Evolutionary conservation across 2,888 invertebrate species (phyloP), one percentile per base, ranked within the genome.

Genomic region (Melinopterus prodromus): DNA sequence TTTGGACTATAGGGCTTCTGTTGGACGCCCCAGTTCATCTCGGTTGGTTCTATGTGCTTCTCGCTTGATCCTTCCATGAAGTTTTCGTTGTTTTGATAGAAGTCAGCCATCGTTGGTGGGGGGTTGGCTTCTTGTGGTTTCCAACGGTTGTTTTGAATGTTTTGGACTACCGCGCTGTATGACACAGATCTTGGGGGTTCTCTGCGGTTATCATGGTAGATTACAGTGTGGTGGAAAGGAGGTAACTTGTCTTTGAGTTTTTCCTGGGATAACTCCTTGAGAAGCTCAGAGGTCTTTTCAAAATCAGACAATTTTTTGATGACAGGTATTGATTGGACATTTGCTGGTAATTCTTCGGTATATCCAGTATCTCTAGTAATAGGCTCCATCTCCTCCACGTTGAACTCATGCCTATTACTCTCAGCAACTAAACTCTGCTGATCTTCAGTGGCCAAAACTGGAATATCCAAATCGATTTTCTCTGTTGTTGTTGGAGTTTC

Each of bases 341-440:
- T 86, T 12, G 87, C 86, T 38, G 86, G 86, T 83, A 86, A 86
- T 36, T 83, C 84, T 74, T 84, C 80, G 6, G 75, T 83, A 77
- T 82, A 83, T 38, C 79, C 82, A 15, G 83, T 82, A 85, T 88
- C 88, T 36, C 88, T 90, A 70, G 91, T 92, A 78, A 91, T 90
- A 5, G 92, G 92, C 77, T 91, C 91, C 3, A 89, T 89, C 86
- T 92, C 92, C 84, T 93, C 92, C 4, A 92, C 91, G 78, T 90
- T 91, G 82, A 92, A 91, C 80, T 92, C 92, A 84, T 91, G 92
- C 84, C 91, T 91, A 83, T 91, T 92, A 0, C 91, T 91, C 79
- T 91, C 91, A 69, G 92, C 90, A 53, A 90, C 88, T 78, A 91
- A 88, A 81, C 89, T 90, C n/a, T 88, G 90, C 70, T 89, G 87